Evolutionary conservation across 2,888 invertebrate species (phyloP).

Genomic region (Tupiocoris notatus): DNA sequence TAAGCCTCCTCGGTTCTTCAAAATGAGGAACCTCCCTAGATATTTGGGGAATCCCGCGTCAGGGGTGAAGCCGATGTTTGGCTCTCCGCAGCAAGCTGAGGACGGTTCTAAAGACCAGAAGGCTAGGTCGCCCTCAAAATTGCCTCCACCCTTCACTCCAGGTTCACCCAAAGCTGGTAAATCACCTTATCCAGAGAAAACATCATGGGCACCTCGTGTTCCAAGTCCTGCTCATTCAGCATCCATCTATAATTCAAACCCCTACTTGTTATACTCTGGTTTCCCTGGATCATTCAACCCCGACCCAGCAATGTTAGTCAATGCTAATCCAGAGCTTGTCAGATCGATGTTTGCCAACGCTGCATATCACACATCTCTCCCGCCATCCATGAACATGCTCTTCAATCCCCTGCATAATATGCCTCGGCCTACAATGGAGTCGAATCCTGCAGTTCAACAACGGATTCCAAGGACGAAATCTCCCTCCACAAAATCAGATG

Average conservation of each 20-base stretch:
- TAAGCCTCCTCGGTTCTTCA: slow-evolving; percentile 61
- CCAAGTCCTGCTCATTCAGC: slow-evolving; percentile 44
- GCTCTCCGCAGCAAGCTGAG: slow-evolving; percentile 53
- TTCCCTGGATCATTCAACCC: slow-evolving; percentile 47
- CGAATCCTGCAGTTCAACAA: slow-evolving; percentile 47
- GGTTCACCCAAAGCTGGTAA: slow-evolving; percentile 46
- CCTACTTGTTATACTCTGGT: slow-evolving; percentile 48
- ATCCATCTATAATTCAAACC: slow-evolving; percentile 43
- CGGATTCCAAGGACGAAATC: slow-evolving; percentile 48
- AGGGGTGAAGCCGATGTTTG: slow-evolving; percentile 63
- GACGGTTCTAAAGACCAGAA: slow-evolving; percentile 43
- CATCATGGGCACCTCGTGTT: slow-evolving; percentile 37
- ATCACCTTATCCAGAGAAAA: slow-evolving; percentile 35
- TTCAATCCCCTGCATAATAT: slow-evolving; percentile 50
- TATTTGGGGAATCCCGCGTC: slow-evolving; percentile 62
- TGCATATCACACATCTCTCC: slow-evolving; percentile 49
- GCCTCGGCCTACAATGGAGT: slow-evolving; percentile 41
- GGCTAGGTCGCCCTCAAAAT: slow-evolving; percentile 45
- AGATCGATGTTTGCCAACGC: slow-evolving; percentile 50
- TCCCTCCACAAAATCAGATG: slow-evolving; percentile 13
- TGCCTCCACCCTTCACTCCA: slow-evolving; percentile 48
- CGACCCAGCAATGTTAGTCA: slow-evolving; percentile 38
- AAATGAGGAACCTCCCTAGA: slow-evolving; percentile 59
- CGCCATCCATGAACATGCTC: slow-evolving; percentile 50
- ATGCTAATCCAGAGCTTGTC: slow-evolving; percentile 47